A percentile compares a stretch with the other conserved stretches of the same genome.
Conservation (phyloP, 2,888 invertebrate genomes). For the Smittia sp. region DNA sequence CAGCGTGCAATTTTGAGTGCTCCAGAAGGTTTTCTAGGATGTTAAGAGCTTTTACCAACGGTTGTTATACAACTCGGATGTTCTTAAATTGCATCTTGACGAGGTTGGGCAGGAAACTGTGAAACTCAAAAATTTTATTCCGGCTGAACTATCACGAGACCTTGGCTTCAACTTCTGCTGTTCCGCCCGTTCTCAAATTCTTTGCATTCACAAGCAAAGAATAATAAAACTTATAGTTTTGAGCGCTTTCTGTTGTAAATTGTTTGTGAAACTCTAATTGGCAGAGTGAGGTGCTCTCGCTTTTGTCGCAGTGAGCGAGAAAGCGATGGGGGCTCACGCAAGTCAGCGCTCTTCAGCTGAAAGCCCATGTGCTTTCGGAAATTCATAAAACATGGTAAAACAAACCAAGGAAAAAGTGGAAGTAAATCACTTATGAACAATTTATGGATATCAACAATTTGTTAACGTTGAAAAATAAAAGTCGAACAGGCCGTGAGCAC, state of each 20-base stretch:
- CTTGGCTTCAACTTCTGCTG: not conserved
- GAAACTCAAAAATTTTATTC: no score
- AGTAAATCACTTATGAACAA: slow-evolving; percentile 30
- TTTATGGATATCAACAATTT: slow-evolving; percentile 37
- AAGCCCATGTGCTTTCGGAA: not conserved
- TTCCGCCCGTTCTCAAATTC: not conserved
- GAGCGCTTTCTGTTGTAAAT: not conserved
- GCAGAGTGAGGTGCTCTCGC: not conserved
- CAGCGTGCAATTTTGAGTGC: no score
- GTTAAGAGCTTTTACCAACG: no score
- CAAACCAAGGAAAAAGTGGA: slow-evolving; percentile 4
- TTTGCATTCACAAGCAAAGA: not conserved
- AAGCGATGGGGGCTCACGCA: not conserved
- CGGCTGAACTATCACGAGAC: no score
- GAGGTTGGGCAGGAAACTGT: no score
- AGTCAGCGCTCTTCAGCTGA: not conserved
- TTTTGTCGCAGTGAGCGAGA: not conserved
- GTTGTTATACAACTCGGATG: no score
- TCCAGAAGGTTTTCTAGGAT: no score
- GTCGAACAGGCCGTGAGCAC: not conserved
- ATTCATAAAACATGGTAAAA: not conserved
- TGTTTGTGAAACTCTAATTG: not conserved
- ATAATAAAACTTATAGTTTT: not conserved
- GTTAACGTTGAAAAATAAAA: slow-evolving; percentile 32
- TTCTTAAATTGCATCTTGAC: no score